These are phyloP conservation scores for Passer domesticus DNA, from an alignment of 2,113 vertebrate genomes.

Conservation along the genomic window DNA sequence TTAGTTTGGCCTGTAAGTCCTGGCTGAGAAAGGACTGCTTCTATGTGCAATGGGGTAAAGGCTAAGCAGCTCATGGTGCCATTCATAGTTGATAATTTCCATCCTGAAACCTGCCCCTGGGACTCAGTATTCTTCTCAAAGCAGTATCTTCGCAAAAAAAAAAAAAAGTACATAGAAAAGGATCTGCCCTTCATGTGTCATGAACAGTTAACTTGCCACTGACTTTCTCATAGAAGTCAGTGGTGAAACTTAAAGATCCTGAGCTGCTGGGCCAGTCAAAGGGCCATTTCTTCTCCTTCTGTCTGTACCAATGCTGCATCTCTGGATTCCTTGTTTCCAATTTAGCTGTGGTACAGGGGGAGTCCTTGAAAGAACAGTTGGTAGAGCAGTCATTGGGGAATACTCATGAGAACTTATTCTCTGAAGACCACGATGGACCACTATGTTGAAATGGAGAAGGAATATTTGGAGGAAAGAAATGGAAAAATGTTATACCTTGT, in stretches of 20 bases:
- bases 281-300: not conserved
- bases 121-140: not conserved
- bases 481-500: not conserved
- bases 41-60: not conserved
- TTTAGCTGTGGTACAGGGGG: not conserved
- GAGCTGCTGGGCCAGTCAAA: not conserved
- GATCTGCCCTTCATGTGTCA: fast-evolving
- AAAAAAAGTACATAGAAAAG: not conserved
- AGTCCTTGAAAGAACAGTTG: not conserved
- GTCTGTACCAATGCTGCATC: not conserved
- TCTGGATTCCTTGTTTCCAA: not conserved
- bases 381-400: not conserved
- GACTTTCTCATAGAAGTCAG: not conserved
- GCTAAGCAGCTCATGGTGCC: not conserved
- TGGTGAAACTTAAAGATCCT: not conserved
- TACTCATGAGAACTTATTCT: not conserved
- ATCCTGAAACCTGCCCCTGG: not conserved
- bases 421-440: fast-evolving
- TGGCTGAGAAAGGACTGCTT: not conserved
- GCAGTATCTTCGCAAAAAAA: not conserved
- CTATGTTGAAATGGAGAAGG: not conserved
- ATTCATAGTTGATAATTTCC: not conserved
- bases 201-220: not conserved
- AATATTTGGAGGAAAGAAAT: not conserved
- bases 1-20: not conserved